Percentiles rank a stretch among this genome's conserved stretches.
phyloP scores from a whole-genome alignment of 1,140 invertebrate species.

The Armadillidium nasatum region DNA sequence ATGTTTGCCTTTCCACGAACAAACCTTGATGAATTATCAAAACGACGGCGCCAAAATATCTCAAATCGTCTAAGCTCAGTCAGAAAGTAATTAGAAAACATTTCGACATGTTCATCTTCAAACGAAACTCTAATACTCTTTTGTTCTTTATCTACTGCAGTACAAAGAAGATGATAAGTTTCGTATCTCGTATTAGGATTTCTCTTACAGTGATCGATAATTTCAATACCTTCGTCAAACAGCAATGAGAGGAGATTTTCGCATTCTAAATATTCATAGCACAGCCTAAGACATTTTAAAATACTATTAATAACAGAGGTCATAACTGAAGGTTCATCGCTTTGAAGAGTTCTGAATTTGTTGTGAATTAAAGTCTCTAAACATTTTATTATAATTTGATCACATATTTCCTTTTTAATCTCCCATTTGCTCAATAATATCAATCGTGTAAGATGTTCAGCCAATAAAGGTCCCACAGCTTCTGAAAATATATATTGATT shows the following conservation, averaged over 20 bases:
- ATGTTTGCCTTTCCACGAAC: background rate
- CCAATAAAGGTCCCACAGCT: background rate
- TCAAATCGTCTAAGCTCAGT: background rate
- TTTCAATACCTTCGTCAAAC: background rate
- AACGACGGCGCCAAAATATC: background rate
- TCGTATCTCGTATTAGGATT: background rate
- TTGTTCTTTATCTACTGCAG: background rate
- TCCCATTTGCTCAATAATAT: background rate
- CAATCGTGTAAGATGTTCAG: background rate
- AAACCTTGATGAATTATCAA: background rate
- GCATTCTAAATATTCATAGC: background rate
- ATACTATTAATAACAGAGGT: background rate
- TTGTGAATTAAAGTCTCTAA: background rate
- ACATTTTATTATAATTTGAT: background rate
- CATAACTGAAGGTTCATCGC: background rate
- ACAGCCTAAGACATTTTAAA: background rate
- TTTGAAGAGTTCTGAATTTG: background rate
- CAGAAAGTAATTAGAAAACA: background rate
- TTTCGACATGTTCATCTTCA: background rate
- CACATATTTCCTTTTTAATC: background rate
- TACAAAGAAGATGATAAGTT: background rate
- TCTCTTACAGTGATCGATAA: background rate
- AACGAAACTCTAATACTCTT: background rate
- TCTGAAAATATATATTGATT: background rate
- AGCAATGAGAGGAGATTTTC: background rate